Evolutionary conservation across 37 sponge, comb jelly and placozoan species (phyloP).

Genomic region (Chondrilla cf. caribensis): DNA sequence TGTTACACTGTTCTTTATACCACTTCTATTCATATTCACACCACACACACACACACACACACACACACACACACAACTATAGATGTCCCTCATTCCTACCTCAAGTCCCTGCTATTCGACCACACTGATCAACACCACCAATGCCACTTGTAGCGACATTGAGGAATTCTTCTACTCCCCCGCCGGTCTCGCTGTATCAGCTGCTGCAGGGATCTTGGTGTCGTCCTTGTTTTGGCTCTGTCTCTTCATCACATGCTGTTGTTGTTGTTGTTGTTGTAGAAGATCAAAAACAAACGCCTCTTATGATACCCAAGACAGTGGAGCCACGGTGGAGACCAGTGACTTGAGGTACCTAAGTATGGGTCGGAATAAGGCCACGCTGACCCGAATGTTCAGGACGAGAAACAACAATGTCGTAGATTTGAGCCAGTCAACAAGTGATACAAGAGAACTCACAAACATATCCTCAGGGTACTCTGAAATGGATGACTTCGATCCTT

Average conservation of each 20-base stretch:
- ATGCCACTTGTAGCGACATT: background rate
- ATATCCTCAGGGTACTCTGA: no score
- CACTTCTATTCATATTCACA: no score
- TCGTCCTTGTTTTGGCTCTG: conserved; percentile 47
- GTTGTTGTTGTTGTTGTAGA: conserved; percentile 49
- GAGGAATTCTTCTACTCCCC: conserved; percentile 67
- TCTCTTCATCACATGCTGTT: conserved; percentile 35
- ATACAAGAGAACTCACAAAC: no score
- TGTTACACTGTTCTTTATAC: no score
- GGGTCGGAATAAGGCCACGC: background rate
- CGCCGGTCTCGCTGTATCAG: conserved; percentile 45
- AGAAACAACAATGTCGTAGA: background rate
- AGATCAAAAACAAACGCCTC: background rate
- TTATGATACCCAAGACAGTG: conserved; percentile 1
- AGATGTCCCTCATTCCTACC: conserved; percentile 12
- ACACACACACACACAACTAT: conserved; percentile 3
- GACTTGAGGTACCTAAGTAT: conserved; percentile 42
- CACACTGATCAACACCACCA: background rate
- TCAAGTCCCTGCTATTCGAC: background rate
- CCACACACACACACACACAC: conserved; percentile 32
- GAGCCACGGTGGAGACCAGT: conserved; percentile 29
- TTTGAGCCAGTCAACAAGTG: no score
- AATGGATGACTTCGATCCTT: no score
- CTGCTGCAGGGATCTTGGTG: conserved; percentile 30
- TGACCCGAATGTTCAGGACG: background rate